Evolutionary conservation across 1,140 invertebrate species (phyloP).

Genomic region (Bombus pyrosoma): DNA sequence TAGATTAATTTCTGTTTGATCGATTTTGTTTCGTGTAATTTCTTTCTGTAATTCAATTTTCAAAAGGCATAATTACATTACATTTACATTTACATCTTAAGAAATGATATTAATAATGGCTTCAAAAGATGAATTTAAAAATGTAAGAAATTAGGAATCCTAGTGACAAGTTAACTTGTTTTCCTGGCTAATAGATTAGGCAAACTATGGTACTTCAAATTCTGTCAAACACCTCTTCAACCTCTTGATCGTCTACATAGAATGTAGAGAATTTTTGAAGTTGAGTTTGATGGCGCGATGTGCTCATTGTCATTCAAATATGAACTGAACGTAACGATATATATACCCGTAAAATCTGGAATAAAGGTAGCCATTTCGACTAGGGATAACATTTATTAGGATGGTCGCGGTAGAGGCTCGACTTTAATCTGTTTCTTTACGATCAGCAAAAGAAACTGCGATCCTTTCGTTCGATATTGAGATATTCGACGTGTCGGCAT

Average conservation of each 20-base stretch:
- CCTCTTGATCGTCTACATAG: not conserved
- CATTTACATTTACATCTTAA: no score
- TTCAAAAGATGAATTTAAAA: not conserved
- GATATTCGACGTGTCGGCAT: not conserved
- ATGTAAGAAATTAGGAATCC: not conserved
- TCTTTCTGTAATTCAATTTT: no score
- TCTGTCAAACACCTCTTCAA: not conserved
- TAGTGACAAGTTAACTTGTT: not conserved
- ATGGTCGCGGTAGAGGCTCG: no score
- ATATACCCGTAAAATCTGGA: not conserved
- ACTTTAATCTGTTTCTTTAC: not conserved
- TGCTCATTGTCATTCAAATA: not conserved
- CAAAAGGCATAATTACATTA: no score
- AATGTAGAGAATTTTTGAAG: not conserved
- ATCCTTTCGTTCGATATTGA: not conserved
- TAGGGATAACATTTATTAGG: slow-evolving; percentile 15
- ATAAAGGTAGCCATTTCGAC: not conserved
- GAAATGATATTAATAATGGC: not conserved
- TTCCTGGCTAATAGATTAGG: not conserved
- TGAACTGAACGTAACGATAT: not conserved
- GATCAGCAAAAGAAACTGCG: no score
- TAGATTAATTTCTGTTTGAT: no score
- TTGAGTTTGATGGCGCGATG: not conserved
- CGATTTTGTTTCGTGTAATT: no score
- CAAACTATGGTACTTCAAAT: not conserved